Percentiles rank a stretch among this genome's conserved stretches.
Evolutionary conservation across 2,888 invertebrate species (phyloP).

Genomic region (Choreutis nemorana): DNA sequence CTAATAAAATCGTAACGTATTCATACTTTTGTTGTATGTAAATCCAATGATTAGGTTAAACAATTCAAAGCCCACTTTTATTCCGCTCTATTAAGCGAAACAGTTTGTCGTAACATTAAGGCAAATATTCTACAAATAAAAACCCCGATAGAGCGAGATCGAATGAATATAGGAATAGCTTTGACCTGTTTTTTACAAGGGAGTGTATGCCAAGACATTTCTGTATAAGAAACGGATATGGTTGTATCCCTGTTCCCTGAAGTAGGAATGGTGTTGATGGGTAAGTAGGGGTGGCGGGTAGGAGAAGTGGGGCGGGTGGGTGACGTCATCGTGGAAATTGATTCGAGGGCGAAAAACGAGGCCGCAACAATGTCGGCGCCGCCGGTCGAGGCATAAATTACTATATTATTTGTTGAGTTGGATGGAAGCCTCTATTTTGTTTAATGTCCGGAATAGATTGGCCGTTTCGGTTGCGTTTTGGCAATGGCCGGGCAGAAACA

Average conservation of each 20-base stretch:
- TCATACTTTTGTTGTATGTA: no score
- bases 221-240: slow-evolving; percentile 41
- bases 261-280: slow-evolving; percentile 17
- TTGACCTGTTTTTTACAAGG: slow-evolving; percentile 1
- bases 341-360: slow-evolving; percentile 56
- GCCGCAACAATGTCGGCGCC: slow-evolving; percentile 47
- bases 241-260: slow-evolving; percentile 35
- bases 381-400: slow-evolving; percentile 44
- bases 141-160: no score
- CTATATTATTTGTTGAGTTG: slow-evolving; percentile 44
- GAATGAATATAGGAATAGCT: not conserved
- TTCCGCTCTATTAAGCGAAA: no score
- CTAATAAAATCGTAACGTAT: no score
- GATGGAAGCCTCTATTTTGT: no score
- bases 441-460: no score
- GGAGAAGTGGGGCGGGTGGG: slow-evolving; percentile 23
- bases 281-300: slow-evolving; percentile 14
- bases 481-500: no score
- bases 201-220: slow-evolving; percentile 26
- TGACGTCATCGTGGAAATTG: slow-evolving; percentile 59
- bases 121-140: no score
- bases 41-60: no score
- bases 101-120: no score
- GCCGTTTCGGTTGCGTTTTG: no score
- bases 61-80: no score